phyloP scores from a whole-genome alignment of 2,888 invertebrate genomes.

The Atherix ibis region DNA sequence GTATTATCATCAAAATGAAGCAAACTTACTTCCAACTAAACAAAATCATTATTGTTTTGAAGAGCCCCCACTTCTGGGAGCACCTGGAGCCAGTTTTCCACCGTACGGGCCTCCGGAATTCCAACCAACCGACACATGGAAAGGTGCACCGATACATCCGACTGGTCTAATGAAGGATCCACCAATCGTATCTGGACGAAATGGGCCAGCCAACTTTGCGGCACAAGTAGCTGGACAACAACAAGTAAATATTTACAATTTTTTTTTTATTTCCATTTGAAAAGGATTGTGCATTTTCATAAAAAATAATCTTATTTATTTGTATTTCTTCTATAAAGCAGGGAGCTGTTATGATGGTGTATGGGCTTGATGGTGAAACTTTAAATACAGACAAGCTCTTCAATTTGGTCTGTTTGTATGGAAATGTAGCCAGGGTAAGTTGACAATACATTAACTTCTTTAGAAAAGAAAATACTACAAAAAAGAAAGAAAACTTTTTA shows the following conservation, averaged over 20 bases:
- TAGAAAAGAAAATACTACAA: neutral
- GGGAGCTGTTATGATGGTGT: constrained; percentile 94
- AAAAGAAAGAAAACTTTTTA: too few species aligned
- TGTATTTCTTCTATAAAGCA: constrained; percentile 32
- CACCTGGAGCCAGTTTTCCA: constrained; percentile 29
- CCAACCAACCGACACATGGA: constrained; percentile 32
- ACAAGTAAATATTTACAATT: constrained; percentile 20
- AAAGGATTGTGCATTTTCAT: neutral
- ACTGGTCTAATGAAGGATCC: constrained; percentile 47
- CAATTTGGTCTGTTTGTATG: constrained; percentile 97
- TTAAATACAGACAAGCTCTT: constrained; percentile 93
- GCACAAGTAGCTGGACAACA: constrained; percentile 27
- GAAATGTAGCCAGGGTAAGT: constrained; percentile 90
- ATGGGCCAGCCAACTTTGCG: constrained; percentile 30
- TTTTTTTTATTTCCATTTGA: neutral
- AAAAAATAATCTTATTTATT: neutral
- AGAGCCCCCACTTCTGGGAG: constrained; percentile 34
- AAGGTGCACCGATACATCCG: constrained; percentile 27
- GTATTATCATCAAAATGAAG: too few species aligned
- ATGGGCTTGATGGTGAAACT: constrained; percentile 84
- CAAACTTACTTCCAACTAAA: too few species aligned
- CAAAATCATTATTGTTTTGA: too few species aligned
- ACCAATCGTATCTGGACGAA: constrained; percentile 34
- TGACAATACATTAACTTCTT: neutral
- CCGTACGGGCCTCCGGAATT: constrained; percentile 32